Evolutionary conservation across 2,113 vertebrate genomes (phyloP).

Genomic region (Helogale parvula): DNA sequence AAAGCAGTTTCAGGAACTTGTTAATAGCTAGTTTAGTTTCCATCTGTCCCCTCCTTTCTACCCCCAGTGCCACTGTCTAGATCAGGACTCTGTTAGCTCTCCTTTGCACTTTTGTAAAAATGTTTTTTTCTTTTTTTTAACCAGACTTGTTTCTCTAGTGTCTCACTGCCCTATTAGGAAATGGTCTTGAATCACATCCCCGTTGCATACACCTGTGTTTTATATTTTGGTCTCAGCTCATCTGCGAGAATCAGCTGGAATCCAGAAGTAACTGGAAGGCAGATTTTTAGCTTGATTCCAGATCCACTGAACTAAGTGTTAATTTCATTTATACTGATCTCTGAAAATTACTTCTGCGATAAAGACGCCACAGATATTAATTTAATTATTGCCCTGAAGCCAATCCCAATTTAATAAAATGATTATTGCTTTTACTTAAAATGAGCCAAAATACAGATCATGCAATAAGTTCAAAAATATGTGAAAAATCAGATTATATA

Average conservation of each 20-base stretch:
- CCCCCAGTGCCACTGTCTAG: not conserved
- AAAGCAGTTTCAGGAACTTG: slow-evolving; percentile 67
- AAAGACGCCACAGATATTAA: not conserved
- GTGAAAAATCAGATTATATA: not conserved
- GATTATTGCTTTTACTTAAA: not conserved
- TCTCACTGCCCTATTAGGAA: not conserved
- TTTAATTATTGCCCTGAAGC: not conserved
- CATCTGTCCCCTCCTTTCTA: slow-evolving; percentile 68
- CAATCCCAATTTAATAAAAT: not conserved
- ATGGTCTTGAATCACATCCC: not conserved
- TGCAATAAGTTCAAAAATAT: not conserved
- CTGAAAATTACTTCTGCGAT: not conserved
- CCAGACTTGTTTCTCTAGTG: not conserved
- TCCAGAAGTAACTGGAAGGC: not conserved
- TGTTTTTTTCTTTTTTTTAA: slow-evolving; percentile 12
- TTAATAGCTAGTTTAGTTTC: slow-evolving; percentile 65
- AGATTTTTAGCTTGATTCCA: not conserved
- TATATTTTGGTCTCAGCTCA: not conserved
- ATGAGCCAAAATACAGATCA: not conserved
- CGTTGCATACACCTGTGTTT: not conserved
- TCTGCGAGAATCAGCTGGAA: not conserved
- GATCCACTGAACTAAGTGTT: not conserved
- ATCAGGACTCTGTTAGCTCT: not conserved
- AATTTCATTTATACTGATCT: not conserved
- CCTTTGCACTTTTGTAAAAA: slow-evolving; percentile 1